Percentiles rank a stretch among this genome's conserved stretches.
These are phyloP conservation scores for Notodonta dromedarius DNA, from an alignment of 2,888 invertebrate species.

Conservation along the genomic window DNA sequence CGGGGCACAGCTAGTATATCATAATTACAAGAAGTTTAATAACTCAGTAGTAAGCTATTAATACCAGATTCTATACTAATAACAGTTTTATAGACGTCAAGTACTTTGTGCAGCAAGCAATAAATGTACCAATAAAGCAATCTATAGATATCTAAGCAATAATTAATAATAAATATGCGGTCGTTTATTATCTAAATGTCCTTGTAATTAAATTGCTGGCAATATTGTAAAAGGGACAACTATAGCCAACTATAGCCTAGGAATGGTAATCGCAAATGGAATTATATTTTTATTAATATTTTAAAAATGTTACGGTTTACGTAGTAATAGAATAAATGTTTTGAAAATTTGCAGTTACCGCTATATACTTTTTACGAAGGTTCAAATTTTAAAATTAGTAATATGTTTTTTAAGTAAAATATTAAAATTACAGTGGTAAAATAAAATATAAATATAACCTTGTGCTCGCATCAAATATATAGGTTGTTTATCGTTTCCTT, in stretches of 20 bases:
- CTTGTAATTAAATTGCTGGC: constrained; percentile 37
- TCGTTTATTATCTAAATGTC: constrained; percentile 40
- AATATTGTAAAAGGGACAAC: constrained; percentile 31
- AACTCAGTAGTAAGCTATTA: not conserved
- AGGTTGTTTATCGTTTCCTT: too few species aligned
- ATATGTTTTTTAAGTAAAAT: too few species aligned
- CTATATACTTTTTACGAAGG: not conserved
- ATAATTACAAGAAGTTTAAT: not conserved
- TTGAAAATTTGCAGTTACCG: not conserved
- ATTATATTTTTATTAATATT: too few species aligned
- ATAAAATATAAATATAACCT: too few species aligned
- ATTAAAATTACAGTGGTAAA: too few species aligned
- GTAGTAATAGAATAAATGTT: too few species aligned
- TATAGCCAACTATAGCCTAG: too few species aligned
- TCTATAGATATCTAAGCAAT: constrained; percentile 8
- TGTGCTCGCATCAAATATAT: too few species aligned
- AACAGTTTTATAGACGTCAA: not conserved
- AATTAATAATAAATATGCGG: constrained; percentile 39
- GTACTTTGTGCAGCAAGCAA: constrained; percentile 20
- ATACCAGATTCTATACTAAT: not conserved
- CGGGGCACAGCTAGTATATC: too few species aligned
- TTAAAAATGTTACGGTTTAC: too few species aligned
- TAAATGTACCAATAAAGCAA: constrained; percentile 28
- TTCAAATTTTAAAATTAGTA: not conserved
- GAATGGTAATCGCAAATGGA: too few species aligned